phyloP scores from a whole-genome alignment of 2,113 vertebrate species.

The Hemiscyllium ocellatum region DNA sequence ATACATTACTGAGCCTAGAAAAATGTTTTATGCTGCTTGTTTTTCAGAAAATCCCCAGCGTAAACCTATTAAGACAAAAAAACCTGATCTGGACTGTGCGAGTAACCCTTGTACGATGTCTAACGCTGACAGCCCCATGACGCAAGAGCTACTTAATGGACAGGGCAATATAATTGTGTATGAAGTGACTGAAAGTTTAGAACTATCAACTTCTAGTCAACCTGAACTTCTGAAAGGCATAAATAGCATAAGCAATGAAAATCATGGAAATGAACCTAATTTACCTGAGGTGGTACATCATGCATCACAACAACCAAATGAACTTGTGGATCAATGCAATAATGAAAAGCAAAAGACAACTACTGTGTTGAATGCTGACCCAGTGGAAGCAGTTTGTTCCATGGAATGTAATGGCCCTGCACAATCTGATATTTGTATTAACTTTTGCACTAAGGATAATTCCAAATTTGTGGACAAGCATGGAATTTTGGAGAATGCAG shows the following conservation, averaged over 20 bases:
- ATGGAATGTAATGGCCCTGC: not conserved
- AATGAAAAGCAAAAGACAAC: not conserved
- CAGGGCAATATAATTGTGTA: conserved; percentile 38
- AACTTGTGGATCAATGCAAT: conserved; percentile 5
- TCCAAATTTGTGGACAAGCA: not conserved
- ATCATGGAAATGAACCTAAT: not conserved
- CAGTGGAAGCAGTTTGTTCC: not conserved
- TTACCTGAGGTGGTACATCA: not conserved
- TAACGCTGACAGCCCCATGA: conserved; percentile 18
- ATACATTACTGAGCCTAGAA: conserved; percentile 73
- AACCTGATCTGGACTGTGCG: conserved; percentile 44
- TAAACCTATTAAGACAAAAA: conserved; percentile 53
- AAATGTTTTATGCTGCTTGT: conserved; percentile 59
- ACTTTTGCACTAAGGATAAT: conserved; percentile 7
- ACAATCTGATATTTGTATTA: conserved; percentile 14
- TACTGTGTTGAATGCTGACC: not conserved
- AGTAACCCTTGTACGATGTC: conserved; percentile 47
- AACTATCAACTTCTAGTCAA: not conserved
- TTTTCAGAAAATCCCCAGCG: conserved; percentile 63
- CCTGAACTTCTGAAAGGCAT: not conserved
- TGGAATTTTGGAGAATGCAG: conserved; percentile 8
- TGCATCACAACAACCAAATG: not conserved
- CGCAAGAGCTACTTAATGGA: conserved; percentile 43
- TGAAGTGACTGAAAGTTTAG: conserved; percentile 17
- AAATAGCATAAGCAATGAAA: not conserved